Evolutionary conservation across 2,113 vertebrate species (phyloP).

Genomic region (Tupaia chinensis): DNA sequence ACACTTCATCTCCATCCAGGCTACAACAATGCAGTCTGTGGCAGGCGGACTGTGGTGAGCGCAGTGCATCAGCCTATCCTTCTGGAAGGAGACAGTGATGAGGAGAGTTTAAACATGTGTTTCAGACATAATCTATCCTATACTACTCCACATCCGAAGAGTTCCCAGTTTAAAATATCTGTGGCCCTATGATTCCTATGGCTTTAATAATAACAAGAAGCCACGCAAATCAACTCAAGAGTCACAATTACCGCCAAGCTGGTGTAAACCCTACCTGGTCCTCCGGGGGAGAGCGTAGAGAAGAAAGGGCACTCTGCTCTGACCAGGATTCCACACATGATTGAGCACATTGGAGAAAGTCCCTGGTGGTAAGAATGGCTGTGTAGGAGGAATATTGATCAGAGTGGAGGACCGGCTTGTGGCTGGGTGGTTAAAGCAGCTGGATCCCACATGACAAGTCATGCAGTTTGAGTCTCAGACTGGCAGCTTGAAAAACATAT

Average conservation of each 20-base stretch:
- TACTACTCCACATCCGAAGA: conserved; percentile 10
- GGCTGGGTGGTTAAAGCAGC: too few relatives aligned
- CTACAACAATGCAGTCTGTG: conserved; percentile 71
- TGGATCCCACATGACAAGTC: too few relatives aligned
- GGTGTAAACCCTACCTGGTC: neutral
- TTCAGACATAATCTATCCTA: conserved; percentile 43
- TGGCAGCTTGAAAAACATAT: too few relatives aligned
- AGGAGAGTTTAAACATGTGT: conserved; percentile 55
- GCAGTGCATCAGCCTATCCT: neutral
- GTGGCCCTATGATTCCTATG: neutral
- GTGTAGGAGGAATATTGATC: neutral
- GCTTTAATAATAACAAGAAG: neutral
- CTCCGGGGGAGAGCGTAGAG: neutral
- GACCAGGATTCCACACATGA: neutral
- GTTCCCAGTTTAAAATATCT: conserved; percentile 44
- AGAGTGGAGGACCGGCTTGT: neutral
- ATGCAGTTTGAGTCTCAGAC: too few relatives aligned
- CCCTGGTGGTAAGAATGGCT: neutral
- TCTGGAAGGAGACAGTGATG: conserved; percentile 37
- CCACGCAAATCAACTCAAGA: neutral
- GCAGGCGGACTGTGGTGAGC: conserved; percentile 18
- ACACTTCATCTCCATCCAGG: conserved; percentile 60
- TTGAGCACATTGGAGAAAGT: neutral
- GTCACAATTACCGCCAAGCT: neutral
- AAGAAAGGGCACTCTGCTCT: neutral